Base-by-base conservation (phyloP, 1,140 invertebrate species). In the Tetranychus urticae region DNA sequence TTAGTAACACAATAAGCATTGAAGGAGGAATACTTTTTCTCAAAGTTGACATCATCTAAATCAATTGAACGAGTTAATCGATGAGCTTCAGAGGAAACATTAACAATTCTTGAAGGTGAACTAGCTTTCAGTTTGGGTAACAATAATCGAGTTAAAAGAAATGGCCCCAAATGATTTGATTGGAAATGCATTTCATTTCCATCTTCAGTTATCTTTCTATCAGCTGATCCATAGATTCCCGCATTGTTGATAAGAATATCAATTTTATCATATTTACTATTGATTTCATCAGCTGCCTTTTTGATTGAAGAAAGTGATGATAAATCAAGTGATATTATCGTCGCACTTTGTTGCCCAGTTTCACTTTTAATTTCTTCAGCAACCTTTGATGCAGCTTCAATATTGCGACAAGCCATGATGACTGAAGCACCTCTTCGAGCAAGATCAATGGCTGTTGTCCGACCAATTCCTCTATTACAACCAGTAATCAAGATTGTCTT, bases 191-290 rank as follows among this genome's bases (percentile, higher is more conserved):
- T 8, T 56, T 69, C 68, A 35, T 65, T 47, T 0, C 63, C 64
- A 55, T 69, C 68, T 46, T 62, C 62, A 23, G 68, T 67, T n/a
- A n/a, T 14, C 8, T 33, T 52, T 23, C 12, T 59, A 42, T 64
- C 39, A 66, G 60, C 56, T 52, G 37, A 50, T 48, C 57, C 52
- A 60, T 62, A 58, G 14, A 65, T 65, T 3, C 82, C 87, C 13
- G 87, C 89, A 74, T 93, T 94, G 70, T 92, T 92, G 59, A 94
- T 81, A 45, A 93, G 74, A 52, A 90, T 76, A 73, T 93, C 77
- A 65, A 76, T 76, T 55, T 70, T 67, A 70, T 80, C 67, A 56
- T 67, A 65, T 14, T 57, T 59, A 6, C 52, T 12, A 5, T 31
- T 73, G 63, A 77, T 76, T 54, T 71, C 67, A 70, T 67, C 0